A percentile compares a stretch with the other conserved stretches of the same genome.
phyloP scores from a whole-genome alignment of 2,113 vertebrate genomes.

The Puma concolor region DNA sequence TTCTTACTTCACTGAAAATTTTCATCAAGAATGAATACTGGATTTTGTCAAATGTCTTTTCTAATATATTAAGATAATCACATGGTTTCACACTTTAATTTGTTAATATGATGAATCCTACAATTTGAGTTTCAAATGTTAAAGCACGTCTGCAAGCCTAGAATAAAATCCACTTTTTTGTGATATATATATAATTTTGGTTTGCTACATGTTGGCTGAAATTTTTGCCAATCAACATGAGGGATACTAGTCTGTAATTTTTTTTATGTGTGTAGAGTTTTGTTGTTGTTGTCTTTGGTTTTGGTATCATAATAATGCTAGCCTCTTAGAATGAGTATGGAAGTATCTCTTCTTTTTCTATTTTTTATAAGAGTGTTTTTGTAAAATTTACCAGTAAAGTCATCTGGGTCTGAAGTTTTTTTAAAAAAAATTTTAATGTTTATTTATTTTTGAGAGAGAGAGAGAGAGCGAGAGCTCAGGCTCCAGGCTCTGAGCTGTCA shows the following conservation, averaged over 20 bases:
- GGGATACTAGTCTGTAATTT: background rate
- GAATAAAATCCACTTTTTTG: background rate
- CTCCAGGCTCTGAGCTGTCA: too few relatives aligned
- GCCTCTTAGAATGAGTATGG: background rate
- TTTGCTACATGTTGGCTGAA: background rate
- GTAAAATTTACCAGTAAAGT: background rate
- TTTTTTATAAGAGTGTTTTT: background rate
- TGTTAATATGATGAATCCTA: background rate
- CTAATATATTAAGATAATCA: background rate
- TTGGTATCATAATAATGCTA: background rate
- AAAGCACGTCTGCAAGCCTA: background rate
- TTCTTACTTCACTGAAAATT: background rate
- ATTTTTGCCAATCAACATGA: background rate
- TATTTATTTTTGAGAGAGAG: too few relatives aligned
- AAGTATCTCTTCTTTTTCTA: background rate
- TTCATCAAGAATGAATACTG: background rate
- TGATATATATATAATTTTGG: background rate
- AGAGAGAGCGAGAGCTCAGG: too few relatives aligned
- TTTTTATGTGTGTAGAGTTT: background rate
- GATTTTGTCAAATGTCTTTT: background rate
- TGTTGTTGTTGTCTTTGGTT: background rate
- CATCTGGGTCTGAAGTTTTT: background rate
- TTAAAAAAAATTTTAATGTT: too few relatives aligned
- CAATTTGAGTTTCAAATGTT: background rate
- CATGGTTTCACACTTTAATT: background rate